Percentiles rank a stretch among this genome's conserved stretches.
These are phyloP conservation scores for Poecilia velifera DNA, from an alignment of 2,797 vertebrate genomes.

Conservation along the genomic window DNA sequence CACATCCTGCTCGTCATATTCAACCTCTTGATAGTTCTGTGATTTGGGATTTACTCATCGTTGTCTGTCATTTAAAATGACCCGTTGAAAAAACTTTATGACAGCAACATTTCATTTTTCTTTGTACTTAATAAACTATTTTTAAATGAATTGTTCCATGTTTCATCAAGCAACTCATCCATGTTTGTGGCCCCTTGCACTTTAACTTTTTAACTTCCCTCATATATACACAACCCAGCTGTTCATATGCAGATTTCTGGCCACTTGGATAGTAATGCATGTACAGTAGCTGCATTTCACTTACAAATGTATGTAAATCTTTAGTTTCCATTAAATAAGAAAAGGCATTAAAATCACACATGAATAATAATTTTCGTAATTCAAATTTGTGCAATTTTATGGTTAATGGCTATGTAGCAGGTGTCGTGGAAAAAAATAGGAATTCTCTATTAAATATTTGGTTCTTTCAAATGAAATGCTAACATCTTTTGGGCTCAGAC, in stretches of 20 bases:
- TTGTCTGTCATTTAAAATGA: neutral
- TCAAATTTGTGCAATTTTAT: no score
- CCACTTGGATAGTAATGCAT: neutral
- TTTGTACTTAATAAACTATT: neutral
- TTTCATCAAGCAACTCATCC: neutral
- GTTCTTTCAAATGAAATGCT: neutral
- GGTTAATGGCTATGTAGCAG: no score
- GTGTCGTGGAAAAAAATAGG: neutral
- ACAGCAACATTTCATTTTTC: neutral
- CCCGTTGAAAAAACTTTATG: neutral
- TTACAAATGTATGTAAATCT: no score
- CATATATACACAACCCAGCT: neutral
- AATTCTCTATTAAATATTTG: neutral
- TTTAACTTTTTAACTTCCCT: neutral
- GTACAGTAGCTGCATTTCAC: neutral
- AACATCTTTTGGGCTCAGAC: neutral
- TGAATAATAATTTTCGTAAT: no score
- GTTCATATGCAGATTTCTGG: neutral
- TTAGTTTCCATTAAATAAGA: no score
- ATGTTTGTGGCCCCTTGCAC: neutral
- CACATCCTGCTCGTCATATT: neutral
- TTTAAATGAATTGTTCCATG: neutral
- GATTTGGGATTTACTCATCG: neutral
- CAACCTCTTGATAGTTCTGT: neutral
- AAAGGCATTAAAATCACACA: no score